These are phyloP conservation scores for Pleuronectes platessa DNA, from an alignment of 2,113 vertebrate species.

Conservation along the genomic window DNA sequence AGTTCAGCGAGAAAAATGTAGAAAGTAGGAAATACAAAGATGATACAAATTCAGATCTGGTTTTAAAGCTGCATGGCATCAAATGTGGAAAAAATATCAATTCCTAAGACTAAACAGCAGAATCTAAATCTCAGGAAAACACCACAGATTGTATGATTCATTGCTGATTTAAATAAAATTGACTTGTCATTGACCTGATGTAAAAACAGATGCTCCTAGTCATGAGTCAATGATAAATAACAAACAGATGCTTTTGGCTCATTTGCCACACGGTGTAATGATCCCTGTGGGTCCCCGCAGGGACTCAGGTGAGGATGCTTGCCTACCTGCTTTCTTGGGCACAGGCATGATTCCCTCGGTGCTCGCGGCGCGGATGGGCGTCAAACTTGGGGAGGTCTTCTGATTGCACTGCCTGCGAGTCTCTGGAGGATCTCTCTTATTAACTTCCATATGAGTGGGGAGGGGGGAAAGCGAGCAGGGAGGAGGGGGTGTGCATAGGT, in stretches of 20 bases:
- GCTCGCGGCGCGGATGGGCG: conserved; percentile 32
- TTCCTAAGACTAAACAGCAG: not conserved
- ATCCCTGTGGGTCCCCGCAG: not conserved
- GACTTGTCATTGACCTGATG: not conserved
- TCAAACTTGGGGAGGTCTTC: conserved; percentile 11
- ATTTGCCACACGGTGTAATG: not conserved
- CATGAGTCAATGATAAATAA: not conserved
- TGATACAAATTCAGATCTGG: too few species aligned
- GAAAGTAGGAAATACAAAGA: too few species aligned
- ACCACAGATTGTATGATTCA: not conserved
- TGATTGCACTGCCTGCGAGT: conserved; percentile 15
- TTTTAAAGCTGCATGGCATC: too few species aligned
- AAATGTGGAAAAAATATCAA: not conserved
- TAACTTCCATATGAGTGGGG: conserved; percentile 53
- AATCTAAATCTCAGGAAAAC: not conserved
- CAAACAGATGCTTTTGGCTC: not conserved
- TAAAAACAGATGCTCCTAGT: not conserved
- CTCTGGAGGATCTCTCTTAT: conserved; percentile 73
- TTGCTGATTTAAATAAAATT: not conserved
- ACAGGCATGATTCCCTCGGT: conserved; percentile 69
- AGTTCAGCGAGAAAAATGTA: too few species aligned
- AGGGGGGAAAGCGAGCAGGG: not conserved
- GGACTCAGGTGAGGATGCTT: not conserved
- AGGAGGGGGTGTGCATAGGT: conserved; percentile 7
- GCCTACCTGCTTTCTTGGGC: conserved; percentile 78